Conservation (phyloP, 1,140 invertebrate genomes). For the Holotrichia oblita region DNA sequence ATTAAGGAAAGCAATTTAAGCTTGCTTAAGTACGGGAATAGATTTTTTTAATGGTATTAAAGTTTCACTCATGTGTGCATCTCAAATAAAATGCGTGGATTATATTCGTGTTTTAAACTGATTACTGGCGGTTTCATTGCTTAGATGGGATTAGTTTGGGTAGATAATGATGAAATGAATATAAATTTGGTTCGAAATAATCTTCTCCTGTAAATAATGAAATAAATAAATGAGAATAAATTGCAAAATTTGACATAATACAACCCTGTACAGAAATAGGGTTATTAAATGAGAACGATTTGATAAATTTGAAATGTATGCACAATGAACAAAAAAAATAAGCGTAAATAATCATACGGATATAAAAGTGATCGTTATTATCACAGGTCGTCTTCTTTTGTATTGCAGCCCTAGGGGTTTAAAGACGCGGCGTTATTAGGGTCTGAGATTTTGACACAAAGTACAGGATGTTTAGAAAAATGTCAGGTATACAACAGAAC, state of each 20-base stretch:
- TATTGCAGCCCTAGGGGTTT: constrained; percentile 45
- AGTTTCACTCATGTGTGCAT: neutral
- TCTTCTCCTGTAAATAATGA: too few relatives aligned
- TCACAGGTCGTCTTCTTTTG: constrained; percentile 49
- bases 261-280: too few relatives aligned
- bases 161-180: too few relatives aligned
- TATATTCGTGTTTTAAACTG: neutral
- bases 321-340: neutral
- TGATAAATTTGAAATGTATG: constrained; percentile 16
- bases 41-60: constrained; percentile 13
- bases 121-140: too few relatives aligned
- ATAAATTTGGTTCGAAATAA: too few relatives aligned
- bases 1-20: constrained; percentile 10
- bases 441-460: constrained; percentile 52
- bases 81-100: neutral
- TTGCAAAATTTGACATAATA: too few relatives aligned
- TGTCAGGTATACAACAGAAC: constrained; percentile 49
- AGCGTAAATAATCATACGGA: constrained; percentile 48
- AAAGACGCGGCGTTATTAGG: constrained; percentile 51
- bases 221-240: too few relatives aligned
- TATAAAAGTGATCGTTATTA: constrained; percentile 52
- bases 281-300: neutral
- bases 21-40: neutral
- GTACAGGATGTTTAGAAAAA: constrained; percentile 53
- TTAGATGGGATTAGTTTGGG: too few relatives aligned